phyloP scores from a whole-genome alignment of 2,888 invertebrate genomes.

The Crematogaster levior region DNA sequence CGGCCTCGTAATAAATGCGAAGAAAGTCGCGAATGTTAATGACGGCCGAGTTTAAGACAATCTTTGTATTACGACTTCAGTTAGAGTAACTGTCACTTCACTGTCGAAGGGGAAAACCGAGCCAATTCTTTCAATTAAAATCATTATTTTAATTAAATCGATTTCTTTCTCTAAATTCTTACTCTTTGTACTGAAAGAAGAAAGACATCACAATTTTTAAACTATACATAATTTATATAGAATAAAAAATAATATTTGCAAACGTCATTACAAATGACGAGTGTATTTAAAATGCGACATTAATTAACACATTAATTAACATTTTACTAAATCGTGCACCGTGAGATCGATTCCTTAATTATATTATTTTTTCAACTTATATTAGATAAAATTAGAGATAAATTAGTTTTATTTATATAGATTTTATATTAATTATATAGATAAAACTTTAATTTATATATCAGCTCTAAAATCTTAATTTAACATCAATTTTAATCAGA shows the following conservation, averaged over 20 bases:
- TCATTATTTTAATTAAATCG: slow-evolving; percentile 9
- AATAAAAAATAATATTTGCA: background rate
- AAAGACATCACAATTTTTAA: background rate
- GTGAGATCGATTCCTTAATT: background rate
- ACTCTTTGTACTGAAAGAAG: background rate
- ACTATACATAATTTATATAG: background rate
- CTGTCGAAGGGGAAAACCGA: background rate
- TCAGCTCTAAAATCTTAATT: background rate
- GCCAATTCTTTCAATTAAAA: slow-evolving; percentile 4
- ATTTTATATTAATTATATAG: background rate
- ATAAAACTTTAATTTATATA: background rate
- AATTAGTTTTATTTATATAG: no score
- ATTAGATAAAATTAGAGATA: background rate
- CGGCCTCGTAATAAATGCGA: slow-evolving; percentile 39
- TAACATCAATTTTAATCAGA: background rate
- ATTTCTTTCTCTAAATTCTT: background rate
- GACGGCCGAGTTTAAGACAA: slow-evolving; percentile 46
- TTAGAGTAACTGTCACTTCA: slow-evolving; percentile 20
- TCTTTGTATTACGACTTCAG: slow-evolving; percentile 13
- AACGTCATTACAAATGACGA: background rate
- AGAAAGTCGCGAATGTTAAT: slow-evolving; percentile 53
- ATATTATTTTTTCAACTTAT: background rate
- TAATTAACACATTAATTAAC: no score
- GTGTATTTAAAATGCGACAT: background rate
- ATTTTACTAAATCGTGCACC: no score